Evolutionary conservation across 2,797 vertebrate species (phyloP).

Genomic region (Leptatherina wallacei): DNA sequence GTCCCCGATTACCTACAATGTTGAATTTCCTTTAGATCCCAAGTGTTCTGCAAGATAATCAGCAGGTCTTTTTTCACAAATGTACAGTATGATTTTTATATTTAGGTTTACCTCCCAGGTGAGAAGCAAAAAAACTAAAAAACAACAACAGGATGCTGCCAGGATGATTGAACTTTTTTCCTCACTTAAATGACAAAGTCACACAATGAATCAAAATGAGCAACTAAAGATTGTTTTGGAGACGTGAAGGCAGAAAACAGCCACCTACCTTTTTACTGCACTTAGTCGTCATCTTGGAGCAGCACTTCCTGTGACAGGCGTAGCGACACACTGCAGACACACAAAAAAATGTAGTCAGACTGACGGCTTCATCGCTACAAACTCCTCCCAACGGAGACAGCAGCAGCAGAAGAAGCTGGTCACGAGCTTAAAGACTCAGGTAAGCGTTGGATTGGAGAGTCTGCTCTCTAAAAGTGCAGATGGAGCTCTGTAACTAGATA

Average conservation of each 20-base stretch:
- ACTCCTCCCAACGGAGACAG: background rate
- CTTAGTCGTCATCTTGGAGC: slow-evolving; percentile 90
- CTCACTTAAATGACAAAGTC: background rate
- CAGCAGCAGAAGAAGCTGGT: slow-evolving; percentile 11
- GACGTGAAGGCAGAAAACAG: background rate
- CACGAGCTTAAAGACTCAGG: background rate
- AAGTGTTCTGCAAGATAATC: background rate
- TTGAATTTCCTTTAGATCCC: background rate
- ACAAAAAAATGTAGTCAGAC: slow-evolving; percentile 28
- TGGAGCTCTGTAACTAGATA: slow-evolving; percentile 53
- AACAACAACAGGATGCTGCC: background rate
- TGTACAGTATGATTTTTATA: background rate
- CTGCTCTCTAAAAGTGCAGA: slow-evolving; percentile 21
- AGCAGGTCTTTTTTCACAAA: background rate
- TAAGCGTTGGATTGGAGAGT: background rate
- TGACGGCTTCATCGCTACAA: background rate
- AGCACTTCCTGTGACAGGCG: slow-evolving; percentile 97
- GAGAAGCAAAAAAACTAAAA: background rate
- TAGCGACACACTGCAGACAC: slow-evolving; percentile 90
- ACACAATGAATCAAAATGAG: background rate
- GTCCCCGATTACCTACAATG: background rate
- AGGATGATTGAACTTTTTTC: background rate
- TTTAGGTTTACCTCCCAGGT: background rate
- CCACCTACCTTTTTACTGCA: slow-evolving; percentile 93
- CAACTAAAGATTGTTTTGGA: background rate